Base-by-base conservation (phyloP, 2,888 invertebrate species). In the Apotomis turbidana region DNA sequence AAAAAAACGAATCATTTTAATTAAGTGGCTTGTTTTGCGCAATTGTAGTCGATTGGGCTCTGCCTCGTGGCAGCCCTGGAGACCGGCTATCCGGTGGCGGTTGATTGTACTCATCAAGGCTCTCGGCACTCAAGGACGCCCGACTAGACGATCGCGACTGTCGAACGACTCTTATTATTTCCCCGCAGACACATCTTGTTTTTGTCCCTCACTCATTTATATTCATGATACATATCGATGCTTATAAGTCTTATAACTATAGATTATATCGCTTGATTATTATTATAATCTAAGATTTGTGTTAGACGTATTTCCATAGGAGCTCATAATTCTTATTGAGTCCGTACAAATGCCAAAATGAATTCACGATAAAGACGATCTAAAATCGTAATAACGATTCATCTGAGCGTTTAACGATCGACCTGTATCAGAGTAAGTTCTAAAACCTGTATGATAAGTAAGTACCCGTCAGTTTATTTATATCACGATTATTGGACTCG, bases 81-180 rank as follows among this genome's bases (percentile, higher is more conserved):
- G 85, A 79, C 79, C 84, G 83, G 87, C 88, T 91, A 89, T 89
- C 90, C 92, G 88, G 91, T 90, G 91, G 91, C 91, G 90, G 93
- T 93, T 93, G 91, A 93, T 90, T 93, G 93, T 92, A 92, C 93
- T 91, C 93, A 93, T 93, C 93, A 92, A 93, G 93, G 93, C 91
- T 93, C 90, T 91, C 90, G 91, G 86, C 88, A 88, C 89, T 92
- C 93, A 93, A 93, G 93, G 93, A 93, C 93, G 91, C 84, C 81
- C 87, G 85, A 85, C 90, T 91, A 90, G 92, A 88, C 91, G 86
- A 89, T 86, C 86, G 87, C 83, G 81, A 81, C 83, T 86, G 89
- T 89, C 89, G 86, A 87, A 87, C 86, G 89, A 82, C 87, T 90
- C 90, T 91, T 91, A 90, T 92, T 92, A 91, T 91, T 91, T 90